Conservation (phyloP, 37 sponge, comb jelly and placozoan species). For the Haliclona indistincta region DNA sequence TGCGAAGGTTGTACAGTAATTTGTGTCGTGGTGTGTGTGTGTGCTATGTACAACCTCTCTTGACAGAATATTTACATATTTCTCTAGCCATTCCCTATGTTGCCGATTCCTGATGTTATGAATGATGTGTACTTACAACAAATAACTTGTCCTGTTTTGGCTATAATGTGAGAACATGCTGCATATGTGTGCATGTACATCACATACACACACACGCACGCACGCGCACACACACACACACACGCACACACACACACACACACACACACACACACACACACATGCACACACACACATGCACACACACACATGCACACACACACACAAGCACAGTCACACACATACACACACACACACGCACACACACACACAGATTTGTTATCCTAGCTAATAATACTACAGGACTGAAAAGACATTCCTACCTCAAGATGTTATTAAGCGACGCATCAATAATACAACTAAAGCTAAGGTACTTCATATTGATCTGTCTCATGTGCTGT, state of each 20-base stretch:
- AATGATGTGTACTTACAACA: conserved; percentile 16
- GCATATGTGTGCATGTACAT: no score
- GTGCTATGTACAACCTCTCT: no score
- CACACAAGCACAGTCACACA: not conserved
- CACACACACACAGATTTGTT: not conserved
- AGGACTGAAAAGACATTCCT: no score
- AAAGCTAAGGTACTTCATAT: no score
- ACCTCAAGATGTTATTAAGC: no score
- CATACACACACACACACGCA: not conserved
- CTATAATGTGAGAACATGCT: conserved; percentile 40
- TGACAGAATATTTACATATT: not conserved
- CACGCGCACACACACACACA: no score
- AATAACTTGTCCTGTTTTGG: conserved; percentile 33
- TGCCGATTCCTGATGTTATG: conserved; percentile 8
- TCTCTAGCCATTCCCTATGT: conserved; percentile 14
- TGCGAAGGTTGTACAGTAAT: not conserved
- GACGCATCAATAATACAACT: no score
- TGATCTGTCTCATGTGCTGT: no score
- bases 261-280: not conserved
- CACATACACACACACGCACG: no score
- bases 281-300: not conserved
- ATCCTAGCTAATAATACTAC: no score
- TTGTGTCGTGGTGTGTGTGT: not conserved
- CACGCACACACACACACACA: not conserved
- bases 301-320: not conserved